Base-by-base conservation (phyloP, 2,888 invertebrate species). In the Agonopterix alstromeriana region DNA sequence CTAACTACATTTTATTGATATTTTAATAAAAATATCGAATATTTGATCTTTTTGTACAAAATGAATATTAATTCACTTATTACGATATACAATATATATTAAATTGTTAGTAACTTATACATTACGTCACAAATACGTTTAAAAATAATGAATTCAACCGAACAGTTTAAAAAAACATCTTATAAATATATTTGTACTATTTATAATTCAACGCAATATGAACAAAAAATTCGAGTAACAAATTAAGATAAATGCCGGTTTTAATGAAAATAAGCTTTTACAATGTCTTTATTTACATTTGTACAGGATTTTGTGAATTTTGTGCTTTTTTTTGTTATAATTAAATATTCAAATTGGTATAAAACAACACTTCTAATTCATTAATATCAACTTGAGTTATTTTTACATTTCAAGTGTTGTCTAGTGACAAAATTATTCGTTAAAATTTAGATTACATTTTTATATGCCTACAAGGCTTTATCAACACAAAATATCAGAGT, bases 131-230 rank as follows among this genome's bases (percentile, higher is more conserved):
- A 8, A 10, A 12, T 9, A 42, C 42, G 9, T 38, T 38, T 38
- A 38, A 38, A 27, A 27, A 27, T 27, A 27, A 27, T 27, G 27
- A 27, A 27, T 27, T 27, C 27, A 27, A 42, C 8, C 42, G 10
- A 42, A 42, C 42, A 10, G 10, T 11, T 10, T 62, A 57, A 50
- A 56, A 64, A 64, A 64, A 54, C 59, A 49, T 58, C 82, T 83
- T 83, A 84, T 70, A 70, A 64, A 77, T 81, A 80, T 66, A 79
- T 86, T 86, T 86, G 86, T 86, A 86, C 86, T 86, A 82, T 86
- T 75, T 77, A 84, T 78, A 84, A 75, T 77, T 77, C 67, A 75
- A 75, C 60, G 43, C 36, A 43, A 61, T 27, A 64, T 55, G 69
- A 68, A 67, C 65, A 67, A 70, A 63, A 57, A 66, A 66, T 58